These are phyloP conservation scores for Oligia latruncula DNA, from an alignment of 2,888 invertebrate genomes.

Conservation along the genomic window DNA sequence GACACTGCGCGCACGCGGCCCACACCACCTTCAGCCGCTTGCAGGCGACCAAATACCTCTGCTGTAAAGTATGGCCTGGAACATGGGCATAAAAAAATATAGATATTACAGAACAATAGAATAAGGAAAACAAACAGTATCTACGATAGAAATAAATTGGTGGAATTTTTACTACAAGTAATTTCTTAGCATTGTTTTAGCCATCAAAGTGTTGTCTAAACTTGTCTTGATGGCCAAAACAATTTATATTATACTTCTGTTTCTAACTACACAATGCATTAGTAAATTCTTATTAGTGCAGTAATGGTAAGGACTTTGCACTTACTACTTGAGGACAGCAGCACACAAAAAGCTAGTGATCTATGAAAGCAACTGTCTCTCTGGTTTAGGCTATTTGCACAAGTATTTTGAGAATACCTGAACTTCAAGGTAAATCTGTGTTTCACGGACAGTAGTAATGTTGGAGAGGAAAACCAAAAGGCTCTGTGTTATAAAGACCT, in stretches of 20 bases:
- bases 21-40: constrained; percentile 94
- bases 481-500: neutral
- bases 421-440: neutral
- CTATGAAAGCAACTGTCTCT: neutral
- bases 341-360: neutral
- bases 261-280: too few relatives aligned
- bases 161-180: neutral
- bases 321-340: neutral
- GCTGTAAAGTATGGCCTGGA: constrained; percentile 95
- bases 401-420: neutral
- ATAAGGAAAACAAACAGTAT: too few relatives aligned
- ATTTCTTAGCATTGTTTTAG: neutral
- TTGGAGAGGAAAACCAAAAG: neutral
- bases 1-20: constrained; percentile 97
- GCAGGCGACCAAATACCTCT: constrained; percentile 96
- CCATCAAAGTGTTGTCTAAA: too few relatives aligned
- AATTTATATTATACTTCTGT: too few relatives aligned
- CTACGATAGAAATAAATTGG: neutral
- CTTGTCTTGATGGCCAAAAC: too few relatives aligned
- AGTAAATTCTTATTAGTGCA: too few relatives aligned
- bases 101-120: too few relatives aligned
- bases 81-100: neutral
- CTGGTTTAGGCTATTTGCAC: neutral
- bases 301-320: neutral
- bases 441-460: neutral